Evolutionary conservation across 2,888 invertebrate species (phyloP).

Genomic region (Oligia strigilis): DNA sequence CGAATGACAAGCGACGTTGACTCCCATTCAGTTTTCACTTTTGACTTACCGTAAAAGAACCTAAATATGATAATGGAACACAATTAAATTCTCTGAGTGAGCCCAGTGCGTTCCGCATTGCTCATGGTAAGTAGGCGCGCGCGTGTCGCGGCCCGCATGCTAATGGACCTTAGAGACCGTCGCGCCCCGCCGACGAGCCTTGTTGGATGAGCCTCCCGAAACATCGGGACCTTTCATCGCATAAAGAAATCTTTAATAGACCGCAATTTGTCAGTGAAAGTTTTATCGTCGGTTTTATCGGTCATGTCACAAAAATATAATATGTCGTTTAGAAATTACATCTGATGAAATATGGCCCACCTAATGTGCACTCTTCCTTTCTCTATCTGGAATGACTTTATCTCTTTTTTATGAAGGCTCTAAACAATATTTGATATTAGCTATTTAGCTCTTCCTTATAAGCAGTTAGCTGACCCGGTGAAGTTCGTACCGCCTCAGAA

Average conservation of each 20-base stretch:
- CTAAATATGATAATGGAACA: slow-evolving; percentile 91
- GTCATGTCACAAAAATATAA: slow-evolving; percentile 68
- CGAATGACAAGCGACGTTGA: slow-evolving; percentile 85
- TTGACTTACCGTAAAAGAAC: slow-evolving; percentile 90
- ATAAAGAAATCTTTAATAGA: slow-evolving; percentile 84
- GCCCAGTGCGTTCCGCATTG: slow-evolving; percentile 88
- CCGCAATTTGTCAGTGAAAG: slow-evolving; percentile 85
- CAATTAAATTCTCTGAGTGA: slow-evolving; percentile 90
- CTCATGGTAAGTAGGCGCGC: slow-evolving; percentile 88
- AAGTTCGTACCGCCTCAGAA: background rate
- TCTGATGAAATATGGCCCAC: slow-evolving; percentile 37
- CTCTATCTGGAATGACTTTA: slow-evolving; percentile 1
- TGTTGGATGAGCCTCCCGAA: slow-evolving; percentile 82
- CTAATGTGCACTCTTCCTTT: slow-evolving; percentile 12
- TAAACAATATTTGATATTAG: slow-evolving; percentile 2
- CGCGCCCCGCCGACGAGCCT: slow-evolving; percentile 74
- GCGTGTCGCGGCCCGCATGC: slow-evolving; percentile 82
- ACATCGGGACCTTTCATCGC: slow-evolving; percentile 82
- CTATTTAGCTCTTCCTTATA: background rate
- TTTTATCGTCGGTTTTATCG: slow-evolving; percentile 74
- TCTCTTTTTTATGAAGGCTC: slow-evolving; percentile 10
- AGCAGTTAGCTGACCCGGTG: background rate
- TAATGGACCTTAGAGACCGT: slow-evolving; percentile 77
- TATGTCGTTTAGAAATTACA: slow-evolving; percentile 34
- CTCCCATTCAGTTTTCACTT: slow-evolving; percentile 89